A percentile compares a stretch with the other conserved stretches of the same genome.
phyloP scores from a whole-genome alignment of 2,113 vertebrate species.

The Amblyornis subalaris region DNA sequence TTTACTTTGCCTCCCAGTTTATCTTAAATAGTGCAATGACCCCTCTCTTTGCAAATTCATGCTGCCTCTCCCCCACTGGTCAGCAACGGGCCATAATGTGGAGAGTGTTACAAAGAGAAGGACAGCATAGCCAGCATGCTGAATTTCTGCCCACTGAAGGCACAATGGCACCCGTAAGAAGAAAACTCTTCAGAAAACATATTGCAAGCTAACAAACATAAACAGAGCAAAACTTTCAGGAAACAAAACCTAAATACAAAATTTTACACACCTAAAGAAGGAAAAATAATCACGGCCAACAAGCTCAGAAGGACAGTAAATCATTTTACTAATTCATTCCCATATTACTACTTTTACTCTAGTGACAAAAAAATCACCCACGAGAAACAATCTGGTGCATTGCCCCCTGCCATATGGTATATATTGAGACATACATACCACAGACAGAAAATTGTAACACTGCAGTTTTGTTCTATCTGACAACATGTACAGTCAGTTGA shows the following conservation, averaged over 20 bases:
- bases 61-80: neutral
- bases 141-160: neutral
- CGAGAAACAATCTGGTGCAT: neutral
- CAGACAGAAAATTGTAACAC: constrained; percentile 40
- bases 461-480: constrained; percentile 22
- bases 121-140: neutral
- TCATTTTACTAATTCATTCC: constrained; percentile 18
- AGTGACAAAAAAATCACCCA: constrained; percentile 14
- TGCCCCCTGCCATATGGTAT: constrained; percentile 17
- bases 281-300: neutral
- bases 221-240: neutral
- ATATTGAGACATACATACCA: constrained; percentile 19
- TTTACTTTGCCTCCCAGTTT: neutral
- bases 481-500: neutral
- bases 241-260: neutral
- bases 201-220: neutral
- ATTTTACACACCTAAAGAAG: neutral
- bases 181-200: neutral
- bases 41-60: neutral
- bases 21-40: neutral
- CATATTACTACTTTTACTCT: constrained; percentile 13
- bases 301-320: constrained; percentile 14
- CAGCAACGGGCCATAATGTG: neutral
- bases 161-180: neutral
- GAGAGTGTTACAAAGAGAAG: neutral